Base-by-base conservation (phyloP, 2,113 vertebrate species). In the Dascyllus trimaculatus region DNA sequence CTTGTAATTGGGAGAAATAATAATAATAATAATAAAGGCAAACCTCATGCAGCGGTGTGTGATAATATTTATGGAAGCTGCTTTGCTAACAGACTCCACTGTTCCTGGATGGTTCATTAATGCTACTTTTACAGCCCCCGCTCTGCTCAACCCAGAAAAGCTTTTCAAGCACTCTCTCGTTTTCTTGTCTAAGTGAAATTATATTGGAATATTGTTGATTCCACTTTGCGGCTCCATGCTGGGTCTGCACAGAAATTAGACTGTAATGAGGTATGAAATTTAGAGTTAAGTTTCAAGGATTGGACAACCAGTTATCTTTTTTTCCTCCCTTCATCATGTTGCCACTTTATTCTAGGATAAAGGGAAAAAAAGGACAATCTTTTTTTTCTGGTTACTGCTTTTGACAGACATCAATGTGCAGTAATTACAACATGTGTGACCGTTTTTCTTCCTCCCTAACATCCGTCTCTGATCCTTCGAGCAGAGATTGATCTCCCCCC, bases 401-500 rank as follows among this genome's bases (percentile, higher is more conserved):
- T n/a, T 82, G 51, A 75, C 79, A 85, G 81, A 87, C 72, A 75
- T 75, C 58, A 81, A 61, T 75, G 53, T 56, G 54, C 51, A 78
- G 68, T 85, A 81, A 84, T 81, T 73, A 79, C 64, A 80, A 45
- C 77, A 70, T 35, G 74, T 76, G 64, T 67, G 72, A 49, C 48
- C 15, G 9, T 21, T 81, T 62, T 73, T 82, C n/a, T 38, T 76
- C 22, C 72, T 78, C 5, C 15, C 51, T 57, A 66, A 67, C 62
- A 14, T 46, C 51, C 22, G 1, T 60, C 51, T 82, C 71, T 68
- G 38, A 80, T 73, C 59, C 53, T 49, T 71, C 21, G 2, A 32
- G 62, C 80, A 85, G 91, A 91, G 74, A 58, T 87, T 88, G 88
- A 86, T 78, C 91, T 88, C 93, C 93, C 89, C 89, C 93, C 66